Evolutionary conservation across 2,888 invertebrate species (phyloP), one percentile per base, ranked within the genome.

Genomic region (Andrena haemorrhoa): DNA sequence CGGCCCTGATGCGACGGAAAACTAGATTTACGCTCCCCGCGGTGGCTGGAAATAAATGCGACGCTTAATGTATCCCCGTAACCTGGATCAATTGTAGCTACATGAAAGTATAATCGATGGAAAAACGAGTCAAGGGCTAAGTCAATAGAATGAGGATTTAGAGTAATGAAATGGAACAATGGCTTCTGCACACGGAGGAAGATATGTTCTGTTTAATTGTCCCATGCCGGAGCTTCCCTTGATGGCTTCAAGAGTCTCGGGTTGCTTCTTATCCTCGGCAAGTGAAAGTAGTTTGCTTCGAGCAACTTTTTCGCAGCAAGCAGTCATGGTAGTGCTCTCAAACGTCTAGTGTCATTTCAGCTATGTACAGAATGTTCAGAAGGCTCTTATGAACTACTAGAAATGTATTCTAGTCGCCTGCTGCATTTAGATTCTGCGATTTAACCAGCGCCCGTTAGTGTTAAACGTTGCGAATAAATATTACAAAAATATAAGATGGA

Each of bases 1-100:
- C 90, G 86, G 87, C 84, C 85, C 88, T 88, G 86, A 86, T 89
- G 87, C 90, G 90, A 89, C 86, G 89, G 90, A 89, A 90, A 91
- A 89, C 86, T 85, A 85, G 85, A 90, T 91, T 91, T 89, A 90
- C 89, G 87, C 87, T 83, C 75, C 75, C 66, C 77, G 68, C 86
- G 90, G 89, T 90, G 89, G 85, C 85, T 88, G 87, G 86, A 90
- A 90, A 90, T 90, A 90, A 85, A 88, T 86, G 85, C 83, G 66
- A 41, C 83, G 74, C 35, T 61, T 74, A 58, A 81, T 71, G 73
- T 68, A 60, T 20, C 31, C 49, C 33, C 58, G 61, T 81, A 72
- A 78, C 63, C 33, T n/a, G 35, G 72, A 80, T 78, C 49, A 80
- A 78, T 78, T 66, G 65, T 47, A 12, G n/a, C n/a, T 12, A 12